phyloP scores from a whole-genome alignment of 2,113 vertebrate genomes.

The Edolisoma coerulescens region DNA sequence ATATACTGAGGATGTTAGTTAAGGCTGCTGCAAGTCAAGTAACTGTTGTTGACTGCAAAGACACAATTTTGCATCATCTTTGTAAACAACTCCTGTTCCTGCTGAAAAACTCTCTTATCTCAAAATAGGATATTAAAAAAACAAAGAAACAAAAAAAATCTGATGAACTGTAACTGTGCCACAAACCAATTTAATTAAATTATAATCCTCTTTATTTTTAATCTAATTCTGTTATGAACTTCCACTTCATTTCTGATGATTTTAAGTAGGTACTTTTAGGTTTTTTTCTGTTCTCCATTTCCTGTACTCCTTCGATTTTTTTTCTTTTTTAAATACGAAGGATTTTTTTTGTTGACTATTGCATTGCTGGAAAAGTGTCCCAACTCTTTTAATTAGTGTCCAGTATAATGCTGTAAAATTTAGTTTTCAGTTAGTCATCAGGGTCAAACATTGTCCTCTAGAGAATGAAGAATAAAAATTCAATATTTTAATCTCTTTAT shows the following conservation, averaged over 20 bases:
- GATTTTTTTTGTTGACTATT: background rate
- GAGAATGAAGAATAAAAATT: background rate
- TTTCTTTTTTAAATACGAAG: background rate
- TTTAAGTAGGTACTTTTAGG: background rate
- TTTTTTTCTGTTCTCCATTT: background rate
- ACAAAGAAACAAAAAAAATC: background rate
- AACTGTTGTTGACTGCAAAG: background rate
- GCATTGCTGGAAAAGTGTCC: background rate
- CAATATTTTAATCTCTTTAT: conserved; percentile 59
- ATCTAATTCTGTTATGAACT: background rate
- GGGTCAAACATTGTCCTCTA: background rate
- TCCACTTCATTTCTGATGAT: background rate
- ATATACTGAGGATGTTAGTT: background rate
- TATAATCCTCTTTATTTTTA: conserved; percentile 29
- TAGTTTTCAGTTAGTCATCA: conserved; percentile 26
- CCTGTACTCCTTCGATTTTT: background rate
- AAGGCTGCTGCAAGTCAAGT: background rate
- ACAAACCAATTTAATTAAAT: background rate
- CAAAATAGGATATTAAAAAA: background rate
- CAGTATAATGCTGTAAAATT: background rate
- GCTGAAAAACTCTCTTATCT: background rate
- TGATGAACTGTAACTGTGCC: background rate
- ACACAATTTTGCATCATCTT: background rate
- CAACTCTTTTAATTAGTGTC: conserved; percentile 20
- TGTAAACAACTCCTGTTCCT: background rate